Evolutionary conservation across 2,797 vertebrate species (phyloP), one percentile per base, ranked within the genome.

Genomic region (Poliocrania exsul): DNA sequence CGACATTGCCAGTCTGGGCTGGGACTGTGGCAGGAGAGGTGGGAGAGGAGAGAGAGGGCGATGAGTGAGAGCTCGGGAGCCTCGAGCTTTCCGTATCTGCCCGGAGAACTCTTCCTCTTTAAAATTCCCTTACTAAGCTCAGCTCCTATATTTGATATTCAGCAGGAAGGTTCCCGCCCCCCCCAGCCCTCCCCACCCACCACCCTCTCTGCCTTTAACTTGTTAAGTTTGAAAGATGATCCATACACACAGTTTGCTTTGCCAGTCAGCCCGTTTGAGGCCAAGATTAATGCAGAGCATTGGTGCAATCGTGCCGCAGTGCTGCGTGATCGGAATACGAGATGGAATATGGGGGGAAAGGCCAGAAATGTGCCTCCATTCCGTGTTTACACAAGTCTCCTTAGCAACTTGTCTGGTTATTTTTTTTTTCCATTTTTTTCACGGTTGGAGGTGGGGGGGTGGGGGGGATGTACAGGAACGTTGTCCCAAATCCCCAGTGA

Each of bases 301-400:
- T 98, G 99, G 98, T 98, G 98, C 98, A 98, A 87, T 88, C 96
- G 96, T 98, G 98, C 98, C 97, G 98, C 98, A 99, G 98, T 98
- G 98, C 97, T 97, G 98, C 98, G 98, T 99, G 98, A 98, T 98
- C 98, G 94, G 99, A 99, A 99, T 99, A 96, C 98, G 94, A 98
- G 98, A 99, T 98, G 97, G 97, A 97, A 93, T 81, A 86, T 23
- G 73, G 97, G 98, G 98, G 98, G 98, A 98, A 97, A 98, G 98
- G 98, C 97, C 97, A 96, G 91, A 97, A 96, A 96, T 96, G 94
- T 97, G 96, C 95, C 96, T 98, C 89, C 20, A 77, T 96, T 95
- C 97, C 70, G 97, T 97, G 96, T 98, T 98, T 97, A 96, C 97
- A 97, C 97, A 96, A 97, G 97, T 97, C 97, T 97, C 98, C 98